Conservation (phyloP, 2,797 vertebrate species). For the Anas capensis region DNA sequence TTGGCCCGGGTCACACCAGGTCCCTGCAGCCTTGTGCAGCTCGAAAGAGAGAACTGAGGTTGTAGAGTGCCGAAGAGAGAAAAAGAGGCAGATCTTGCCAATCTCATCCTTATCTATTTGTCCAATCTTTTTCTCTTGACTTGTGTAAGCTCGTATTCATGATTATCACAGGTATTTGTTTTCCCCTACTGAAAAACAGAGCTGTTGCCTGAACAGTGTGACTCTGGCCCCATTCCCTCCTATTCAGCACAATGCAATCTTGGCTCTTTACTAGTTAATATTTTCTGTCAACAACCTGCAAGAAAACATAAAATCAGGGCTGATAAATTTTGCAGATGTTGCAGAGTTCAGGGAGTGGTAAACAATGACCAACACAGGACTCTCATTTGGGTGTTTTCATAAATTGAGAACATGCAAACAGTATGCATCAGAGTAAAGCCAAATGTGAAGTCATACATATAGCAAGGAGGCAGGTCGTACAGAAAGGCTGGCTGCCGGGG, state of each 20-base stretch:
- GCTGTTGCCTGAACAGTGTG: slow-evolving; percentile 48
- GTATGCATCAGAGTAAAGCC: slow-evolving; percentile 48
- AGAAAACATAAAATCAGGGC: slow-evolving; percentile 60
- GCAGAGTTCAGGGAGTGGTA: slow-evolving; percentile 71
- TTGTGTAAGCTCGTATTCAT: slow-evolving; percentile 46
- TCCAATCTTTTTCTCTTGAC: slow-evolving; percentile 54
- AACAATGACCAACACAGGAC: slow-evolving; percentile 69
- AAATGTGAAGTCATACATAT: slow-evolving; percentile 66
- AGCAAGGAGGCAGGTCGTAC: background rate
- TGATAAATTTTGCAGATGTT: slow-evolving; percentile 75
- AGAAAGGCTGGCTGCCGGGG: background rate
- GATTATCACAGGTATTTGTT: slow-evolving; percentile 54
- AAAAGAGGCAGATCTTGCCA: slow-evolving; percentile 22
- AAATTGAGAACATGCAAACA: slow-evolving; percentile 52
- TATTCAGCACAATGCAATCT: slow-evolving; percentile 56
- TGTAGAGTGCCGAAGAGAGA: background rate
- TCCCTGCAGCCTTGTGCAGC: background rate
- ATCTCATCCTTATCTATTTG: slow-evolving; percentile 54
- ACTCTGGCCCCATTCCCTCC: slow-evolving; percentile 53
- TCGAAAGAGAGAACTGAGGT: background rate
- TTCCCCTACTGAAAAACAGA: slow-evolving; percentile 50
- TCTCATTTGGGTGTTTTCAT: slow-evolving; percentile 70
- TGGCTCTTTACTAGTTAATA: slow-evolving; percentile 67
- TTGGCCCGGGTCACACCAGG: rapidly evolving
- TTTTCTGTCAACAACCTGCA: slow-evolving; percentile 72